Percentiles rank a stretch among this genome's conserved stretches.
Evolutionary conservation across 30 jellyfish, hydroid and myxozoan species (phyloP).

Genomic region (Hydractinia symbiolongicarpus): DNA sequence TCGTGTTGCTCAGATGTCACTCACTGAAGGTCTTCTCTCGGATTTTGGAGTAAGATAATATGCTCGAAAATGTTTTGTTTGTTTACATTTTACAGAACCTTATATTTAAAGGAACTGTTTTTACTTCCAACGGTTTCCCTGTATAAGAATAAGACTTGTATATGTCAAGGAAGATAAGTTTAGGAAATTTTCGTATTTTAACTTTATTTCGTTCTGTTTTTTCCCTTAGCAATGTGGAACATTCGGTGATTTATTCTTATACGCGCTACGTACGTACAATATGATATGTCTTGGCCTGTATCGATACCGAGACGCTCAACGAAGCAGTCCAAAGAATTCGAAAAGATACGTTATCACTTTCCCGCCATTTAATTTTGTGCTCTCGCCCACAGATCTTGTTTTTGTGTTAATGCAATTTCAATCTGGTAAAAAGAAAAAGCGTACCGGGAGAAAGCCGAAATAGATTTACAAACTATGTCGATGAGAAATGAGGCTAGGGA

Average conservation of each 20-base stretch:
- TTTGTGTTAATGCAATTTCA: constrained; percentile 88
- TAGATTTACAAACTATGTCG: too few relatives aligned
- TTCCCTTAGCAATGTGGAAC: constrained; percentile 67
- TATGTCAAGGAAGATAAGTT: too few relatives aligned
- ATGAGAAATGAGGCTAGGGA: too few relatives aligned
- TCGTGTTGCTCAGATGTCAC: constrained; percentile 54
- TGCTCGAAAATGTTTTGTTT: too few relatives aligned
- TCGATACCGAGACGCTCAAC: constrained; percentile 70
- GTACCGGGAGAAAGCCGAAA: too few relatives aligned
- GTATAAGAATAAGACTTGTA: too few relatives aligned
- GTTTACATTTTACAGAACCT: too few relatives aligned
- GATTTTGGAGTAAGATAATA: constrained; percentile 71
- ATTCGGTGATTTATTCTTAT: constrained; percentile 77
- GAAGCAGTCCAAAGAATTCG: constrained; percentile 45
- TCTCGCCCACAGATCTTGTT: constrained; percentile 89
- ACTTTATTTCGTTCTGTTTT: not conserved
- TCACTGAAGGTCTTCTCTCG: constrained; percentile 76
- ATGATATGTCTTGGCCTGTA: constrained; percentile 90
- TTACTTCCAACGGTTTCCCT: not conserved
- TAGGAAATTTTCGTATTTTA: not conserved
- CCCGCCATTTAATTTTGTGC: constrained; percentile 64
- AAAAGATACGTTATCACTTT: constrained; percentile 83
- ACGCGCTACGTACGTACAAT: constrained; percentile 70
- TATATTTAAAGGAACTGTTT: not conserved
- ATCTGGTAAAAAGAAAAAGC: constrained; percentile 41